These are phyloP conservation scores for Stichodactyla helianthus DNA, from an alignment of 64 coral and sea anemone species.

Conservation along the genomic window DNA sequence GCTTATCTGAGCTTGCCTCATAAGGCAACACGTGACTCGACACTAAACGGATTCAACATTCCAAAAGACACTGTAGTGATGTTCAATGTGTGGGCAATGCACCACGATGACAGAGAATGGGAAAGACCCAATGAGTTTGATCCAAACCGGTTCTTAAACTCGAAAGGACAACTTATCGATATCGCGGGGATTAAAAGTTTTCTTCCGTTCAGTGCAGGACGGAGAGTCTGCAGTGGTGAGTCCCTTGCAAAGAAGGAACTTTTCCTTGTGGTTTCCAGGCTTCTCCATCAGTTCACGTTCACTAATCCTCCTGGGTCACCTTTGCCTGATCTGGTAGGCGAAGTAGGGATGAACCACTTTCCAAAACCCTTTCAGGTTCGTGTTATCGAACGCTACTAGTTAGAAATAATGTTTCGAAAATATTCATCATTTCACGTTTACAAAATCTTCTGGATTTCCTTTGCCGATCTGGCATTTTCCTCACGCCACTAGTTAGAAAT, in stretches of 20 bases:
- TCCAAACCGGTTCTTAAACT: slow-evolving; percentile 40
- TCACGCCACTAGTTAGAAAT: not conserved
- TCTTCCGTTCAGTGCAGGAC: slow-evolving; percentile 47
- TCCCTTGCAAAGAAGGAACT: slow-evolving; percentile 45
- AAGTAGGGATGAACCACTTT: slow-evolving; percentile 30
- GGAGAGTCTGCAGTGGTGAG: slow-evolving; percentile 49
- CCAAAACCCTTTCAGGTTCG: slow-evolving; percentile 22
- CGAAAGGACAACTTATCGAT: slow-evolving; percentile 30
- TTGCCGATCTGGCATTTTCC: not conserved
- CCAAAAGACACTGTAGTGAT: slow-evolving; percentile 56
- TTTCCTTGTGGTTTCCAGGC: slow-evolving; percentile 29
- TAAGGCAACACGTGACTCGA: slow-evolving; percentile 32
- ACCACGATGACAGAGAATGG: slow-evolving; percentile 51
- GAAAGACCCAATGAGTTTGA: slow-evolving; percentile 36
- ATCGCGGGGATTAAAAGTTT: slow-evolving; percentile 28
- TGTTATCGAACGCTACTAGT: slow-evolving; percentile 25
- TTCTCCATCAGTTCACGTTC: slow-evolving; percentile 61
- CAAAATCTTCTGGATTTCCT: not conserved
- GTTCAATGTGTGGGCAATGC: slow-evolving; percentile 59
- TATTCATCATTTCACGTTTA: not conserved
- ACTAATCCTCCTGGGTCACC: slow-evolving; percentile 12
- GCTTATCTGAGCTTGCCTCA: slow-evolving; percentile 49
- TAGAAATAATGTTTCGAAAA: not conserved
- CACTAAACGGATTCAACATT: slow-evolving; percentile 43
- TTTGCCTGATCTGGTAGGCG: slow-evolving; percentile 38